phyloP scores from a whole-genome alignment of 2,888 invertebrate species.

The Acleris emargana region DNA sequence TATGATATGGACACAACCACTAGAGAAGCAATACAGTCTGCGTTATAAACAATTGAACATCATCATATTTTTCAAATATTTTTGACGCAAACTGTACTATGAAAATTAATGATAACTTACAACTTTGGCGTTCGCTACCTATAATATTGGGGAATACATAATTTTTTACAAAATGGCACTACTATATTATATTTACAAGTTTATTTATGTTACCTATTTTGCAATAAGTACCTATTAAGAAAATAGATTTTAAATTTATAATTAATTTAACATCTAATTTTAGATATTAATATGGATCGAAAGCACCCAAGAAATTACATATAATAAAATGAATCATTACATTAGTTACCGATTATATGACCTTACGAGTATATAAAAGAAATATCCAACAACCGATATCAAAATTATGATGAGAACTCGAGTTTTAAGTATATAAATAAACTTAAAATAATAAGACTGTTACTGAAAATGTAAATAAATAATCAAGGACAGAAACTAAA shows the following conservation, averaged over 20 bases:
- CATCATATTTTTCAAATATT: constrained; percentile 37
- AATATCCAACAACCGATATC: background rate
- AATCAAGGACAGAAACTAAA: background rate
- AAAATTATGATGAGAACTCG: too few relatives aligned
- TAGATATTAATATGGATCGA: too few relatives aligned
- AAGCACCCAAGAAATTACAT: too few relatives aligned
- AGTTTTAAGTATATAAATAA: too few relatives aligned
- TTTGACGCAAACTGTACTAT: constrained; percentile 21
- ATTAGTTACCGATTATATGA: background rate
- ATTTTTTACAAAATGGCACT: constrained; percentile 68
- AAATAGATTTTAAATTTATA: constrained; percentile 10
- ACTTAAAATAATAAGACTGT: background rate
- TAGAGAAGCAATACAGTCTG: constrained; percentile 49
- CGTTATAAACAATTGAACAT: constrained; percentile 9
- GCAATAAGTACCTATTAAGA: background rate
- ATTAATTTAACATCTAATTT: background rate
- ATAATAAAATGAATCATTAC: too few relatives aligned
- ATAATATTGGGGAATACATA: constrained; percentile 31
- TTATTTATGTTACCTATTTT: constrained; percentile 38
- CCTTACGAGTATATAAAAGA: background rate
- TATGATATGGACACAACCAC: constrained; percentile 59
- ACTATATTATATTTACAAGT: constrained; percentile 49
- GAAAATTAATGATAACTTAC: constrained; percentile 54
- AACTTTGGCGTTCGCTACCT: constrained; percentile 79
- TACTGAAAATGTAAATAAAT: background rate